Evolutionary conservation across 2,888 invertebrate species (phyloP).

Genomic region (Frankliniella intonsa): DNA sequence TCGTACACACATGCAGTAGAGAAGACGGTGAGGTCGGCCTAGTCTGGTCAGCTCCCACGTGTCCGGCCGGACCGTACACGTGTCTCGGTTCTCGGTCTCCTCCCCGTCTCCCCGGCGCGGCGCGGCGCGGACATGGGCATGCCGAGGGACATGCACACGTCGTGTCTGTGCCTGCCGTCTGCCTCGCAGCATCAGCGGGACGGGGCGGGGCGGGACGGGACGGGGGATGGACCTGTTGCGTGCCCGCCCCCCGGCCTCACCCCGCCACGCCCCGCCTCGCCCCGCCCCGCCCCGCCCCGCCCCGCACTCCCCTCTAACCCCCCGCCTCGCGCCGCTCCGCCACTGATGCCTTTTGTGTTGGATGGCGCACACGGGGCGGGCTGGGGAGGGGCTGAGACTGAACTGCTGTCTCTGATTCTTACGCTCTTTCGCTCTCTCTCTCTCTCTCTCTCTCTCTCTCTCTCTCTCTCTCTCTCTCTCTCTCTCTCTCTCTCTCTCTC

Average conservation of each 20-base stretch:
- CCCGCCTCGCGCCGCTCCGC: not conserved
- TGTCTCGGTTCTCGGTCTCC: too few relatives aligned
- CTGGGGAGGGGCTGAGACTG: too few relatives aligned
- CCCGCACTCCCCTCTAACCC: too few relatives aligned
- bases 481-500: not conserved
- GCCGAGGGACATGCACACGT: too few relatives aligned
- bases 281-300: not conserved
- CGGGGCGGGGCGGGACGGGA: not conserved
- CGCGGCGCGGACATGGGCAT: too few relatives aligned
- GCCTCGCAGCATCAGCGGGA: not conserved
- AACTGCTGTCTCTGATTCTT: slow-evolving; percentile 4
- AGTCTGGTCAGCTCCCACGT: too few relatives aligned
- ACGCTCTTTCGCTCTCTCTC: not conserved
- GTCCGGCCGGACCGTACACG: too few relatives aligned
- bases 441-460: not conserved
- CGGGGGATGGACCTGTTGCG: not conserved
- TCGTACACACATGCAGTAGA: too few relatives aligned
- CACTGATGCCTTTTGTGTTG: not conserved
- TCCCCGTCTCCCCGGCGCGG: too few relatives aligned
- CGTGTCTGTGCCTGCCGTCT: not conserved
- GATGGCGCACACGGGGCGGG: too few relatives aligned
- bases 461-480: not conserved
- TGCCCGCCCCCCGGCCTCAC: not conserved
- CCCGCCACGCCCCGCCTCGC: not conserved
- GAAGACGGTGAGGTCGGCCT: too few relatives aligned